Conservation (phyloP, 2,797 vertebrate species). For the Lophius americanus region DNA sequence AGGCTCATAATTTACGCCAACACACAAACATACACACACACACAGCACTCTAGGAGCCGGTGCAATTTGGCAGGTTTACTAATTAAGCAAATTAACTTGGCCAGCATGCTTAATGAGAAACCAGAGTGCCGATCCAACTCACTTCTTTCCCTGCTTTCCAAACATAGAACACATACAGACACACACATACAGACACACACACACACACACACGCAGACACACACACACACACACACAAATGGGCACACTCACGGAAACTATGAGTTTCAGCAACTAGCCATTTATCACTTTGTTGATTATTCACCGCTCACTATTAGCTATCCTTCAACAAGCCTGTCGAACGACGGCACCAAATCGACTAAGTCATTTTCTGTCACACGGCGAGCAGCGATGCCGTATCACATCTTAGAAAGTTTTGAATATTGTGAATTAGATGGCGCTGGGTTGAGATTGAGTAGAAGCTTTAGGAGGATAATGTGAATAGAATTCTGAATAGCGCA, state of each 20-base stretch:
- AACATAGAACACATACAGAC: slow-evolving; percentile 24
- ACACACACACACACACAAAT: slow-evolving; percentile 3
- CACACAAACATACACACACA: slow-evolving; percentile 31
- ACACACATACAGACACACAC: background rate
- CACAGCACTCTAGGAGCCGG: slow-evolving; percentile 60
- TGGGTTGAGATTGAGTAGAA: slow-evolving; percentile 23
- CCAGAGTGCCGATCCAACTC: slow-evolving; percentile 64
- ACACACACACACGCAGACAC: slow-evolving; percentile 13
- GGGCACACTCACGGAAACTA: slow-evolving; percentile 18
- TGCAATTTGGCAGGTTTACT: slow-evolving; percentile 75
- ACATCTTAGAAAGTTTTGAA: slow-evolving; percentile 36
- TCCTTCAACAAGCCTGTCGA: slow-evolving; percentile 46
- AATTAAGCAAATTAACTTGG: slow-evolving; percentile 81
- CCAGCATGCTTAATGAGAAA: slow-evolving; percentile 62
- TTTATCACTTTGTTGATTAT: slow-evolving; percentile 45
- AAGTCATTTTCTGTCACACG: slow-evolving; percentile 48
- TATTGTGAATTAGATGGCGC: slow-evolving; percentile 35
- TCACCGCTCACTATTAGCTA: slow-evolving; percentile 34
- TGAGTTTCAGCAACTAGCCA: slow-evolving; percentile 40
- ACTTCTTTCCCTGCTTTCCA: slow-evolving; percentile 58
- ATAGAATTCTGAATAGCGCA: slow-evolving; percentile 23
- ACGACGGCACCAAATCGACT: slow-evolving; percentile 54
- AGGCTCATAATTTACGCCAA: slow-evolving; percentile 32
- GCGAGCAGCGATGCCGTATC: slow-evolving; percentile 35
- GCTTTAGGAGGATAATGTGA: slow-evolving; percentile 16